Evolutionary conservation across 1,140 invertebrate genomes (phyloP).

Genomic region (Agrilus planipennis): DNA sequence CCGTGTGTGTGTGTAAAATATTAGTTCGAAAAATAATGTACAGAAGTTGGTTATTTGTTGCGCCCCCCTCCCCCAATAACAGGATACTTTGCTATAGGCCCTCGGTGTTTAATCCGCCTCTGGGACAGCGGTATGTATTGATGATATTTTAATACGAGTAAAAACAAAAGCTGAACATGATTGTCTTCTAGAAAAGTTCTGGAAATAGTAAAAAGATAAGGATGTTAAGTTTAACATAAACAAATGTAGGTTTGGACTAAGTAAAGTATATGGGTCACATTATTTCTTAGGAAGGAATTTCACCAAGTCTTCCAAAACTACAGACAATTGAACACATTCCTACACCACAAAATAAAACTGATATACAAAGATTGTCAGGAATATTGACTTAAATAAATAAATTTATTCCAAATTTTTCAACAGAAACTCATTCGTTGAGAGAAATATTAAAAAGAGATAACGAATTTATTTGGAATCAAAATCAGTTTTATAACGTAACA

Average conservation of each 20-base stretch:
- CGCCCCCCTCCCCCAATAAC: no score
- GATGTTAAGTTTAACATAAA: slow-evolving; percentile 19
- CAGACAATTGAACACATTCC: slow-evolving; percentile 26
- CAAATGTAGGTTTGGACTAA: slow-evolving; percentile 27
- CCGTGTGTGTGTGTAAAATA: no score
- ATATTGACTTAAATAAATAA: no score
- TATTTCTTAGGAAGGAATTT: slow-evolving; percentile 19
- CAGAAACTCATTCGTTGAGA: no score
- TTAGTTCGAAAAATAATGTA: no score
- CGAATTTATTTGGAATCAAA: slow-evolving; percentile 10
- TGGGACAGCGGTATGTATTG: slow-evolving; percentile 26
- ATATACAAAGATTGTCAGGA: slow-evolving; percentile 28
- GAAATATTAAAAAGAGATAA: slow-evolving; percentile 5
- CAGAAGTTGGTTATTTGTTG: no score
- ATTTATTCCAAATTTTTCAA: no score
- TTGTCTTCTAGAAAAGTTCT: slow-evolving; percentile 21
- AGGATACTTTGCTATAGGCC: no score
- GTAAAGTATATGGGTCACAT: slow-evolving; percentile 24
- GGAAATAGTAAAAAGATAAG: slow-evolving; percentile 13
- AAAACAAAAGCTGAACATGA: no score
- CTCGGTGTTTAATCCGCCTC: no score
- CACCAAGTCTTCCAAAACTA: slow-evolving; percentile 24
- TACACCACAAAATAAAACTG: slow-evolving; percentile 20
- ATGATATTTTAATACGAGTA: slow-evolving; percentile 35
- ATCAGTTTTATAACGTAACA: slow-evolving; percentile 19